These are phyloP conservation scores for Catharus minimus DNA, from an alignment of 2,113 vertebrate genomes.

Conservation along the genomic window DNA sequence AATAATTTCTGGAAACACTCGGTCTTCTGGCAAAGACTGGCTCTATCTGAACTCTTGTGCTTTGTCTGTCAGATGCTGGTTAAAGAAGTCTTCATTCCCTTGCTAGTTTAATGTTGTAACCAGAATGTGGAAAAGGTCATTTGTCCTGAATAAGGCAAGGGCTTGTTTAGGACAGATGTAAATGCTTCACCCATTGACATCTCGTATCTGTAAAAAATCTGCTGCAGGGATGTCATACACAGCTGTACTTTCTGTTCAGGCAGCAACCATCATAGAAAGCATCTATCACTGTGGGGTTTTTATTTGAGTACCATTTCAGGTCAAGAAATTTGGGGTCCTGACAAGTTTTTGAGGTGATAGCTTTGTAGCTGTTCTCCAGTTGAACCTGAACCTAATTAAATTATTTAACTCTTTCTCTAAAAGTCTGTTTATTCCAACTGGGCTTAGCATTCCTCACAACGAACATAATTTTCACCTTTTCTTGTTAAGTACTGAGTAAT, in stretches of 20 bases:
- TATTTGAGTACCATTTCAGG: background rate
- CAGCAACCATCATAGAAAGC: background rate
- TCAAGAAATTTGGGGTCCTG: background rate
- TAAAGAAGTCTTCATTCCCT: background rate
- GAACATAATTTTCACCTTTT: background rate
- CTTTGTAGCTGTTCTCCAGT: background rate
- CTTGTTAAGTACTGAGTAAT: background rate
- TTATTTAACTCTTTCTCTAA: background rate
- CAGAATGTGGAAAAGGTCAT: background rate
- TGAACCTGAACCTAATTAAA: background rate
- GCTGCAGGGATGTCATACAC: background rate
- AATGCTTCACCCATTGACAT: background rate
- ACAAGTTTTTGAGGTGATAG: background rate
- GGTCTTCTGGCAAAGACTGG: background rate
- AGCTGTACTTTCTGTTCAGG: background rate
- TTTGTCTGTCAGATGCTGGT: background rate
- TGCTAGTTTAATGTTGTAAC: background rate
- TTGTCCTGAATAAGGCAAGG: background rate
- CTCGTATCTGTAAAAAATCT: background rate
- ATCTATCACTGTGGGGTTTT: background rate
- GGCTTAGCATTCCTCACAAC: background rate
- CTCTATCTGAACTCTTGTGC: background rate
- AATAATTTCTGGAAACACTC: background rate
- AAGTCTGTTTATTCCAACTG: background rate
- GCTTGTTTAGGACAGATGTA: background rate